Evolutionary conservation across 92 coral and sea anemone species (phyloP), one percentile per base, ranked within the genome.

Genomic region (Metridium senile): DNA sequence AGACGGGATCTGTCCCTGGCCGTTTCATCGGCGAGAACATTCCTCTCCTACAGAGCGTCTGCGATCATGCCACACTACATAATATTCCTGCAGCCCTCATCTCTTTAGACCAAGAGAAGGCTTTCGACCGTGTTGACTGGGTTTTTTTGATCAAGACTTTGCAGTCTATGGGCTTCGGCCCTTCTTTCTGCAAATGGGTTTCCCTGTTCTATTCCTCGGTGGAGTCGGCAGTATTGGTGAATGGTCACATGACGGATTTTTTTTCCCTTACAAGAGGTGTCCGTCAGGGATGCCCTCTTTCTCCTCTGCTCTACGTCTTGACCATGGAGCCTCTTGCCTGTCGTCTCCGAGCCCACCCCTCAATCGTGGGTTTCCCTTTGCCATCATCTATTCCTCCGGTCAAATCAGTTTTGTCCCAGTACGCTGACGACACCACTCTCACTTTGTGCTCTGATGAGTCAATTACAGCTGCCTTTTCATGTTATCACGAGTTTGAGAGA

Each of bases 41-140:
- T 45, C 9, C 66, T 59, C 9, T n/a, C n/a, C n/a, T n/a, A n/a
- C n/a, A n/a, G n/a, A n/a, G n/a, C n/a, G n/a, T n/a, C n/a, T n/a
- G n/a, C 11, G n/a, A 22, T 45, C 16, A 7, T 45, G 51, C 16
- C 16, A 45, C 51, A 78, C 67, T 16, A 77, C 77, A 32, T 79
- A 81, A 10, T n/a, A n/a, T n/a, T n/a, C n/a, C n/a, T n/a, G n/a
- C n/a, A n/a, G n/a, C n/a, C n/a, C n/a, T n/a, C n/a, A n/a, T n/a
- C n/a, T n/a, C n/a, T n/a, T n/a, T n/a, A n/a, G n/a, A n/a, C n/a
- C n/a, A n/a, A n/a, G n/a, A n/a, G n/a, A n/a, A n/a, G n/a, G n/a
- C n/a, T n/a, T n/a, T n/a, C n/a, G 87, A 86, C 9, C 68, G 87
- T 1, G 83, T 81, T 11, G 90, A 86, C 8, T 86, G 90, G 87